These are phyloP conservation scores for Dinoponera quadriceps DNA, from an alignment of 1,140 invertebrate genomes.

Conservation along the genomic window DNA sequence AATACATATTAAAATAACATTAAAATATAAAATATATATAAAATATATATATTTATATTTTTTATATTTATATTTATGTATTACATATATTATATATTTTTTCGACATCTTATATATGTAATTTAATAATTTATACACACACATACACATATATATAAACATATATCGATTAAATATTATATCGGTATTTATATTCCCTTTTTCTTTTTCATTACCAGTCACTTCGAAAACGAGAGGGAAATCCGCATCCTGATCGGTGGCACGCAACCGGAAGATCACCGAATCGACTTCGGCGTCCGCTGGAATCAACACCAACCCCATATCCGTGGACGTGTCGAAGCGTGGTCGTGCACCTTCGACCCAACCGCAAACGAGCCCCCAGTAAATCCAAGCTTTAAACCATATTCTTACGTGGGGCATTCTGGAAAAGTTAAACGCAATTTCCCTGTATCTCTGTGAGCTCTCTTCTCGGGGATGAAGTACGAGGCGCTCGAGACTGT, in stretches of 20 bases:
- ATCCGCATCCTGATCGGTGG: slow-evolving; percentile 94
- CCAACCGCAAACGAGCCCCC: slow-evolving; percentile 80
- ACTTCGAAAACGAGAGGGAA: slow-evolving; percentile 94
- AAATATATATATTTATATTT: no score
- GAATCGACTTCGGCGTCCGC: slow-evolving; percentile 92
- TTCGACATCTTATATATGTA: no score
- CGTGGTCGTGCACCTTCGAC: slow-evolving; percentile 88
- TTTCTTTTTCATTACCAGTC: slow-evolving; percentile 86
- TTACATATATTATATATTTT: no score
- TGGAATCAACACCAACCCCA: slow-evolving; percentile 92
- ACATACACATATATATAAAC: no score
- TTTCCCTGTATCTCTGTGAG: neutral
- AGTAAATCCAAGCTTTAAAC: slow-evolving; percentile 83
- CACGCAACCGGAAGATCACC: slow-evolving; percentile 94
- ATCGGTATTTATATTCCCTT: slow-evolving; percentile 7
- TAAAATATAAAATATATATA: no score
- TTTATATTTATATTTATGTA: no score
- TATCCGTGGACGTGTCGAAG: slow-evolving; percentile 93
- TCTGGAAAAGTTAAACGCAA: slow-evolving; percentile 71
- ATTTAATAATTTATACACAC: no score
- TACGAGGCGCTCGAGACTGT: neutral
- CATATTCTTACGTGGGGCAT: slow-evolving; percentile 83
- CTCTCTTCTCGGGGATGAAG: no score
- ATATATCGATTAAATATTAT: no score
- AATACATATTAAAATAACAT: no score